Base-by-base conservation (phyloP, 2,888 invertebrate genomes). In the Agrochola lota region DNA sequence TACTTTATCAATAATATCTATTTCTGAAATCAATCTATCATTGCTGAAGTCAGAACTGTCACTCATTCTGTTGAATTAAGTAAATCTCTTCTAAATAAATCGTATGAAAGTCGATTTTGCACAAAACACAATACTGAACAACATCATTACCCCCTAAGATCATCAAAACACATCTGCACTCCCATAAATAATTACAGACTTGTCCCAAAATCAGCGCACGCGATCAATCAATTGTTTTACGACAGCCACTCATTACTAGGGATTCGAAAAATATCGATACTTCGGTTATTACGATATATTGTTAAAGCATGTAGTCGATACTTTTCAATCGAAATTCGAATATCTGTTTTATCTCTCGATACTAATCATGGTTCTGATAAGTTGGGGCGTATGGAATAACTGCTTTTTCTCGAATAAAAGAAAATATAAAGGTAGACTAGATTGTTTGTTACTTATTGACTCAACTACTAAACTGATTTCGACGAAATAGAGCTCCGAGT, bases 201-300 rank as follows among this genome's bases (percentile, higher is more conserved):
- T 49, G 64, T 55, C 62, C 66, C 59, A 15, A 85, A 84, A 85
- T 85, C 85, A 79, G 70, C 69, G 60, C 59, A 76, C 49, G 60
- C 83, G 71, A 88, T 88, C 88, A 78, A 88, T 88, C 85, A 77
- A 83, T 81, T 71, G 84, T 83, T 80, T 84, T 76, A 84, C 82
- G 86, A 75, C 85, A 78, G 72, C 75, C 81, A 79, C 67, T 63
- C 57, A 62, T 83, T 85, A 78, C 71, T 79, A 79, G 80, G 23
- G 74, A 63, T 26, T 49, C 7, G 0, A 46, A 40, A 68, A 55
- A 7, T 73, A 57, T 80, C 80, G 80, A 80, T 74, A 68, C 3
- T 35, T 66, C 0, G 12, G 11, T n/a, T 40, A 26, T n/a, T 40
- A 26, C 40, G 43, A 43, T 43, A 30, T 57, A 46, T 20, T 1